A percentile compares a stretch with the other conserved stretches of the same genome.
Evolutionary conservation across 1,140 invertebrate species (phyloP).

Genomic region (Rhyzopertha dominica): DNA sequence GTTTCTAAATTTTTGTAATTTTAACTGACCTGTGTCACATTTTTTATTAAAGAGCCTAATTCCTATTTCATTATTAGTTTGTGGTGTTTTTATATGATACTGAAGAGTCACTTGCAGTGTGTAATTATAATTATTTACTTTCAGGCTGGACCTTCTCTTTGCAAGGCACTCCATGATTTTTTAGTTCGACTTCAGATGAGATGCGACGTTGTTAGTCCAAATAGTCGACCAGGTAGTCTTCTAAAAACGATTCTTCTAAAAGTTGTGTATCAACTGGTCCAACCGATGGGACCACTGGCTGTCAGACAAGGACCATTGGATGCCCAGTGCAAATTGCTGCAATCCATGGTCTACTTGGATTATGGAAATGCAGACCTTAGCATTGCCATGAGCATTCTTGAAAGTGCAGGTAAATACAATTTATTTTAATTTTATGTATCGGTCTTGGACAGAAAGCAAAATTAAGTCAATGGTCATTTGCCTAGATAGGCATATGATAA

Average conservation of each 20-base stretch:
- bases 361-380: slow-evolving; percentile 65
- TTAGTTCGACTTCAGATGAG: slow-evolving; percentile 64
- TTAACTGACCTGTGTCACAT: too few relatives aligned
- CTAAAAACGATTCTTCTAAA: slow-evolving; percentile 66
- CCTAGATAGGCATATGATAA: too few relatives aligned
- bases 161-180: slow-evolving; percentile 67
- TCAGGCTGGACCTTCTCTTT: slow-evolving; percentile 74
- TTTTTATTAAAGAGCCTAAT: too few relatives aligned
- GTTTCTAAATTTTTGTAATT: too few relatives aligned
- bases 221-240: slow-evolving; percentile 54
- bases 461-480: too few relatives aligned
- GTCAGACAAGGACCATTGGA: slow-evolving; percentile 72
- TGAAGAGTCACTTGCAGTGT: too few relatives aligned
- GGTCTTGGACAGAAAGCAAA: slow-evolving; percentile 49
- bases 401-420: slow-evolving; percentile 57
- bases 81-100: too few relatives aligned
- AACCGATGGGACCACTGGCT: slow-evolving; percentile 62
- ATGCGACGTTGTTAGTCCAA: slow-evolving; percentile 57
- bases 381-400: slow-evolving; percentile 68
- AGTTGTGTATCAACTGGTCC: slow-evolving; percentile 65
- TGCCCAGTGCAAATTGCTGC: slow-evolving; percentile 71
- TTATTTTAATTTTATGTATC: slow-evolving; percentile 25
- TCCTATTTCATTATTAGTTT: too few relatives aligned
- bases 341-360: slow-evolving; percentile 60
- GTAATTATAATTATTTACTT: slow-evolving; percentile 40